Base-by-base conservation (phyloP, 2,888 invertebrate species). In the Furcula furcula region DNA sequence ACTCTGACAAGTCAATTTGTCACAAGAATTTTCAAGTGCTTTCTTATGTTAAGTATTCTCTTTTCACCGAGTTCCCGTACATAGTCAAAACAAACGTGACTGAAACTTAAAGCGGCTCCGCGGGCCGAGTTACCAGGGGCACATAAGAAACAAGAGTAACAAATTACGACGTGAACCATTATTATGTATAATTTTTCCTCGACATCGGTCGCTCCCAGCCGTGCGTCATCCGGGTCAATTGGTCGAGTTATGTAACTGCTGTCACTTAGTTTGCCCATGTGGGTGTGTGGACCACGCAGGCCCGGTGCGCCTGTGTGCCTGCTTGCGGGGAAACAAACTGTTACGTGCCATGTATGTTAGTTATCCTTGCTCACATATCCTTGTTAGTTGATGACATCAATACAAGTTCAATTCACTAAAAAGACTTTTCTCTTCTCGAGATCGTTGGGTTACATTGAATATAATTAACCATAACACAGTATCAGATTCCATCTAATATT, bases 221-320 rank as follows among this genome's bases (percentile, higher is more conserved):
- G 31, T 63, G 64, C 74, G 76, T 76, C 76, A 76, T 74, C 65
- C 59, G 65, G 77, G 74, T 76, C 78, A 76, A 72, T 67, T 74
- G 72, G 61, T 37, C 61, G 55, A 52, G 62, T 79, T 75, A 70
- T 64, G 77, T 74, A 56, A 56, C 44, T 13, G 9, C 34, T 34
- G 60, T 70, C 68, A 63, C 61, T 75, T 66, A 74, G 67, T 55
- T n/a, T 36, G 45, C 46, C 34, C 28, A 29, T 26, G 29, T 18
- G 23, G 28, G 33, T 31, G 36, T 30, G 28, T 27, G 1, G 13
- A 25, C 7, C 10, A 14, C 14, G 2, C 26, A 3, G 14, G 14
- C 4, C 3, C 7, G 14, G n/a, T 7, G 37, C 18, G 38, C 20
- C 35, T 18, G 26, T 46, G 34, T 37, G 40, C 26, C 5, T 30